Evolutionary conservation across 2,888 invertebrate species (phyloP), one percentile per base, ranked within the genome.

Genomic region (Arctia plantaginis): DNA sequence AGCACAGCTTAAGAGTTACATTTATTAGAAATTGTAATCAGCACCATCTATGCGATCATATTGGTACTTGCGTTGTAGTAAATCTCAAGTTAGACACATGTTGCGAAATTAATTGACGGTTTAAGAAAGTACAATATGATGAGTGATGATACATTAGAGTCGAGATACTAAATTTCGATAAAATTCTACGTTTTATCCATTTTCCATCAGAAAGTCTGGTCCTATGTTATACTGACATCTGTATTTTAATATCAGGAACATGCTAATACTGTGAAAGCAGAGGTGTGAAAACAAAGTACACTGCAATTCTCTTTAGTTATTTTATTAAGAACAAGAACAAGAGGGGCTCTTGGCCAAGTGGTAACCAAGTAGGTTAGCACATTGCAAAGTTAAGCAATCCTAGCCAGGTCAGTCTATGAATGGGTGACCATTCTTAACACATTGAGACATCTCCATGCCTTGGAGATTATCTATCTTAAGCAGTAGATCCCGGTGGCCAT

Each of bases 41-140:
- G 35, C 68, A 72, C 47, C 76, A 79, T 74, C 76, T 72, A 15
- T 66, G 27, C 20, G 62, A 47, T 1, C 13, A n/a, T 15, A 30
- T 27, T 59, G 27, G 59, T 59, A 59, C 3, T 15, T 59, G 15
- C 4, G 23, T 51, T 4, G 4, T 27, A 27, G 13, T 15, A 30
- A 27, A 30, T 59, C 10, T 27, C 1, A 59, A n/a, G n/a, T n/a
- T n/a, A n/a, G n/a, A n/a, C n/a, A n/a, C n/a, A 59, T 55, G 55
- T 59, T 59, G 27, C 6, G 27, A 59, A 27, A 27, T 3, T 27
- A 12, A 27, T 12, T 10, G 10, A n/a, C 10, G n/a, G 55, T 27
- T 55, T n/a, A n/a, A 27, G 27, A 27, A 59, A 59, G 59, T 27
- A 59, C 15, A 27, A 59, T 59, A 3, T 0, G 27, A 23, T 51